Percentiles rank a stretch among this genome's conserved stretches.
These are phyloP conservation scores for Ptyas mucosa DNA, from an alignment of 2,113 vertebrate species.

Conservation along the genomic window DNA sequence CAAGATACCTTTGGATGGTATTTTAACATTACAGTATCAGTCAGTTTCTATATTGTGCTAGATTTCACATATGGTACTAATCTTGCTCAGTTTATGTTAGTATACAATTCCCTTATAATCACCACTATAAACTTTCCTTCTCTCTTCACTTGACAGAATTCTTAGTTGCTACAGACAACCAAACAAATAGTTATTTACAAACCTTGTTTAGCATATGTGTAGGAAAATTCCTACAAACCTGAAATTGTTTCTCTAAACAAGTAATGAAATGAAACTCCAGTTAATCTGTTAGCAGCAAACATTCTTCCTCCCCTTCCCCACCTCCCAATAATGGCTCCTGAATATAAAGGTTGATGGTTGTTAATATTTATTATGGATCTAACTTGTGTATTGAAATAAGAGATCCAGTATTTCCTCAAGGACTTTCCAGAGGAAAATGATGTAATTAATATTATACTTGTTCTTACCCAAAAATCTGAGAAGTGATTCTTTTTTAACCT, in stretches of 20 bases:
- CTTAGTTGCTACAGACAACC: neutral
- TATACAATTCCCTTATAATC: neutral
- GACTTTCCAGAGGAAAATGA: conserved; percentile 43
- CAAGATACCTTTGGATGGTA: neutral
- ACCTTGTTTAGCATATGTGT: neutral
- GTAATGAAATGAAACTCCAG: neutral
- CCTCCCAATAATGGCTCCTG: neutral
- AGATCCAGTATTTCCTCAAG: neutral
- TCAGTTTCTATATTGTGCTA: neutral
- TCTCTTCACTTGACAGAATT: neutral
- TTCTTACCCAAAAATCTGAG: neutral
- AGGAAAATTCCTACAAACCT: neutral
- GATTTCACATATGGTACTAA: neutral
- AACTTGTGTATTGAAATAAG: neutral
- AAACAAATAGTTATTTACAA: neutral
- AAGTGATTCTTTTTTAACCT: conserved; percentile 45
- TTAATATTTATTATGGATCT: conserved; percentile 11
- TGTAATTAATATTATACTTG: conserved; percentile 44
- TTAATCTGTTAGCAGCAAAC: neutral
- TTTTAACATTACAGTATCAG: neutral
- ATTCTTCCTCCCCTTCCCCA: neutral
- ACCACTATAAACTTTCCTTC: neutral
- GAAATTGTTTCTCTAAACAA: neutral
- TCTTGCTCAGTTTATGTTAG: neutral
- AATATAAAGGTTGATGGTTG: neutral